These are phyloP conservation scores for Trissolcus basalis DNA, from an alignment of 1,140 invertebrate genomes.

Conservation along the genomic window DNA sequence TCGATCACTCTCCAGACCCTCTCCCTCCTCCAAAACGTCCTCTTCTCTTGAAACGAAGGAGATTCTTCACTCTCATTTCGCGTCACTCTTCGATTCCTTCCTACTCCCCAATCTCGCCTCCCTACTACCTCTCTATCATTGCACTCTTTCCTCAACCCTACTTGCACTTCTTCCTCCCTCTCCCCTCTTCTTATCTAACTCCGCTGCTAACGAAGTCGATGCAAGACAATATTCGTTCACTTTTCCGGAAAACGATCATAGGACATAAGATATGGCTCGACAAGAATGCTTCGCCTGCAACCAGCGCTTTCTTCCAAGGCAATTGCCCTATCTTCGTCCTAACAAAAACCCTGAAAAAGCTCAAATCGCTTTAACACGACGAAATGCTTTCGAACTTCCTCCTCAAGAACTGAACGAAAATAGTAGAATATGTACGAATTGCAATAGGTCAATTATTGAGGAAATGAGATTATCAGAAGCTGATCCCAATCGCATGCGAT, in stretches of 20 bases:
- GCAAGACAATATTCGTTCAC: slow-evolving; percentile 5
- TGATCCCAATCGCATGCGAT: slow-evolving; percentile 15
- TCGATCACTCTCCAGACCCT: too few species aligned
- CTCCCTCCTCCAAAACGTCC: too few species aligned
- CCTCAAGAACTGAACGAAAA: background rate
- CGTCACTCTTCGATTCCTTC: too few species aligned
- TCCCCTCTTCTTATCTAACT: background rate
- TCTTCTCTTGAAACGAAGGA: too few species aligned
- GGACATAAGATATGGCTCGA: slow-evolving; percentile 3
- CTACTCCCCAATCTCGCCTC: too few species aligned
- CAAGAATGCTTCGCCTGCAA: slow-evolving; percentile 13
- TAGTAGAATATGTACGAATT: slow-evolving; percentile 29
- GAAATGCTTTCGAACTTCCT: background rate
- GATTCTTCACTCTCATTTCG: too few species aligned
- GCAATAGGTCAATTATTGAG: slow-evolving; percentile 9
- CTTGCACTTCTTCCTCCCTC: background rate
- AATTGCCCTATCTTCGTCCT: slow-evolving; percentile 8
- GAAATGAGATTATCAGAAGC: slow-evolving; percentile 10
- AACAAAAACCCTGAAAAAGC: slow-evolving; percentile 18
- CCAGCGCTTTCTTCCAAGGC: slow-evolving; percentile 11
- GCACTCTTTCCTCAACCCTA: slow-evolving; percentile 3
- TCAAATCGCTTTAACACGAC: slow-evolving; percentile 16
- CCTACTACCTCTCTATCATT: background rate
- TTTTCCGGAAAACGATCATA: slow-evolving; percentile 4
- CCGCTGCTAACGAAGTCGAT: slow-evolving; percentile 4